Evolutionary conservation across 1,140 invertebrate genomes (phyloP).

Genomic region (Triops longicaudatus): DNA sequence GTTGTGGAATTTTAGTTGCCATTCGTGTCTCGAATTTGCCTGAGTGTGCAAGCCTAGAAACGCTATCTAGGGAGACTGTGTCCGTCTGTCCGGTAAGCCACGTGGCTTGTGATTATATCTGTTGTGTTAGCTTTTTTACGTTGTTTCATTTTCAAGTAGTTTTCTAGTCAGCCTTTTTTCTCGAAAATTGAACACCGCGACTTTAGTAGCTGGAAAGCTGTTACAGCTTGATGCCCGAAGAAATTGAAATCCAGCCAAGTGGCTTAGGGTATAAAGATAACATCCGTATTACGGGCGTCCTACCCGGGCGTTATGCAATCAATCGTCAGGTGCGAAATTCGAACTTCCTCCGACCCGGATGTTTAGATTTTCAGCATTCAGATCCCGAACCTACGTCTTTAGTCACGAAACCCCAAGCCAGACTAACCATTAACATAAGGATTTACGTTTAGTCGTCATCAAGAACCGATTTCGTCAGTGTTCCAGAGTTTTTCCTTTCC

Average conservation of each 20-base stretch:
- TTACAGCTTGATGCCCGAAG: no score
- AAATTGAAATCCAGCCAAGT: neutral
- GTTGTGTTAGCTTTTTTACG: no score
- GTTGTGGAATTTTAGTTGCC: no score
- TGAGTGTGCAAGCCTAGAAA: no score
- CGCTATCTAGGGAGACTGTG: no score
- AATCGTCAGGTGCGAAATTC: constrained; percentile 11
- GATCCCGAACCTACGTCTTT: neutral
- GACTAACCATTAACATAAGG: neutral
- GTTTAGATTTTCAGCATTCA: neutral
- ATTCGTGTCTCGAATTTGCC: no score
- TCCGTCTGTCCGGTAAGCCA: no score
- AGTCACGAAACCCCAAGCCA: neutral
- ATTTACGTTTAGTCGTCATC: constrained; percentile 9
- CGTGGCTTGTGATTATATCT: no score
- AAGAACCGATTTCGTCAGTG: neutral
- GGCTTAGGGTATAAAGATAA: neutral
- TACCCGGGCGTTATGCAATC: constrained; percentile 1
- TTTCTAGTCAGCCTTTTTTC: no score
- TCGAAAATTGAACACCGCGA: no score
- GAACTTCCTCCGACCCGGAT: constrained; percentile 2
- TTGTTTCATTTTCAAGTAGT: no score
- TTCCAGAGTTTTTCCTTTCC: neutral
- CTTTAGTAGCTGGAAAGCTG: neutral
- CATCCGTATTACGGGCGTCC: neutral